Base-by-base conservation (phyloP, 2,888 invertebrate species). In the Cerastoderma edule region DNA sequence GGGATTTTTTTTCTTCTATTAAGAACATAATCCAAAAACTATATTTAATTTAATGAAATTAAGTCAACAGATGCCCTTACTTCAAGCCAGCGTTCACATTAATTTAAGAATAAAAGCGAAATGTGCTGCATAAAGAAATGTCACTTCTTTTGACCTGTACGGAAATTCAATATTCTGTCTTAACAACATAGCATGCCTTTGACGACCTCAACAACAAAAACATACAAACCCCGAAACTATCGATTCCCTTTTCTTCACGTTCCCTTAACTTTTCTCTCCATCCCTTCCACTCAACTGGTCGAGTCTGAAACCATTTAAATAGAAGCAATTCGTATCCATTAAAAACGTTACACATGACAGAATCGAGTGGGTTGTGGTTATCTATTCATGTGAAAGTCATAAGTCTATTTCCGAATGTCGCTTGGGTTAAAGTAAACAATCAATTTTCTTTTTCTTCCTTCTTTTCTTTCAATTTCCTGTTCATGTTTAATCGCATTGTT, bases 321-420 rank as follows among this genome's bases (percentile, higher is more conserved):
- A 93, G 78, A 27, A 93, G 83, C 4, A 92, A 86, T 83, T 93
- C 92, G 83, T 91, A 92, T 19, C 92, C 92, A 54, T 77, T 80
- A 50, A 77, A 80, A 3, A 80, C 69, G 28, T 66, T 50, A 46
- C 50, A 50, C 66, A 66, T 66, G 22, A 16, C 33, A n/a, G 4
- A 60, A 3, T 60, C 4, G n/a, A 33, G 32, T n/a, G n/a, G n/a
- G n/a, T n/a, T n/a, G n/a, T n/a, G n/a, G n/a, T n/a, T n/a, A n/a
- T n/a, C n/a, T n/a, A n/a, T n/a, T n/a, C n/a, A n/a, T n/a, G 39
- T 39, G 39, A 39, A 16, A 13, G 16, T 16, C 39, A 8, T 13
- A 13, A 16, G 16, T 39, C 16, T 13, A 8, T 39, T 39, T 39
- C 16, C 39, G 16, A 16, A 13, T 39, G 39, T 13, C 10, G 16